These are phyloP conservation scores for Oceanites oceanicus DNA, from an alignment of 2,113 vertebrate species.

Conservation along the genomic window DNA sequence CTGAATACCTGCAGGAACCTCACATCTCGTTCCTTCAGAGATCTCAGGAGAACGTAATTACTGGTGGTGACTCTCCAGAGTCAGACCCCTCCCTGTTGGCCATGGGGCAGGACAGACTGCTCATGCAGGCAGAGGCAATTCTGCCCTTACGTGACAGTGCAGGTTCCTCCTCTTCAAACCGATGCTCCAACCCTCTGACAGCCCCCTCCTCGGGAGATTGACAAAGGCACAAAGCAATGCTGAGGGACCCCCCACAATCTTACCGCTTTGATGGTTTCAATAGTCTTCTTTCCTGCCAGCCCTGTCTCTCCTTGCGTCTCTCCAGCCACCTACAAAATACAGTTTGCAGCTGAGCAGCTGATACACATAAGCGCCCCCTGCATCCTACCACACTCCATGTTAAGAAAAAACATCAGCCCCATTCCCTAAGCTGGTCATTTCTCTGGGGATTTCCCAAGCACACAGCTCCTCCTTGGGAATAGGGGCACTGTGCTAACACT, in stretches of 20 bases:
- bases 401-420: neutral
- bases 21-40: neutral
- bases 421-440: neutral
- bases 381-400: neutral
- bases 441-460: neutral
- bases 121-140: neutral
- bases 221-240: neutral
- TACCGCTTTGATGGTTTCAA: slow-evolving; percentile 96
- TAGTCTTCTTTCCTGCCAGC: slow-evolving; percentile 89
- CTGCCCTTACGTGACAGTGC: neutral
- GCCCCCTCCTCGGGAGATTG: neutral
- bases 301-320: slow-evolving; percentile 87
- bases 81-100: neutral
- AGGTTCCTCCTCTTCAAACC: neutral
- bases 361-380: rapidly evolving
- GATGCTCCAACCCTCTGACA: rapidly evolving
- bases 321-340: slow-evolving; percentile 85
- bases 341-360: neutral
- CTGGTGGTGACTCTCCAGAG: neutral
- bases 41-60: neutral
- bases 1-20: neutral
- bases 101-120: neutral
- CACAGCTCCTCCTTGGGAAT: neutral
- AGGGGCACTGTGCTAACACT: neutral
- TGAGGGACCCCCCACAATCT: slow-evolving; percentile 47